Percentiles rank a stretch among this genome's conserved stretches.
phyloP scores from a whole-genome alignment of 2,797 vertebrate species.

The Semaprochilodus insignis region DNA sequence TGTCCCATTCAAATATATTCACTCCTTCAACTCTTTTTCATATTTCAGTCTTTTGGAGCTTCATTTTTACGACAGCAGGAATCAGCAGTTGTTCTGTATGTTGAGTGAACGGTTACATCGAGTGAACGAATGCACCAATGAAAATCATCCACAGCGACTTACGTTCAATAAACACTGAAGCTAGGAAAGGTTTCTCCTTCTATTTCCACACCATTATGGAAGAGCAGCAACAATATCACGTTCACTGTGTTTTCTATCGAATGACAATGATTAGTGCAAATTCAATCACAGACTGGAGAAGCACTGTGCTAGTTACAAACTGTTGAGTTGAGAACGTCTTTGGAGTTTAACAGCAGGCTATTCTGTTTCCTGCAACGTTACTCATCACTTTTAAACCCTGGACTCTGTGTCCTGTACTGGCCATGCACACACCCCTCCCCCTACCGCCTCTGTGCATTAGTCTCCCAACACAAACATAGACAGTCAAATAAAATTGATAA shows the following conservation, averaged over 20 bases:
- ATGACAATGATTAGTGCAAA: neutral
- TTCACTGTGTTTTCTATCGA: neutral
- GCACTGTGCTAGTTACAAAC: neutral
- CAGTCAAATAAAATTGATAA: slow-evolving; percentile 27
- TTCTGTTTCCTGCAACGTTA: slow-evolving; percentile 33
- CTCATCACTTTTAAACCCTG: slow-evolving; percentile 29
- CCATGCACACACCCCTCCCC: neutral
- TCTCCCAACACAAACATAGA: slow-evolving; percentile 15
- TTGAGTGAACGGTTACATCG: neutral
- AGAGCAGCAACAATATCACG: neutral
- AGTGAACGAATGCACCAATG: neutral
- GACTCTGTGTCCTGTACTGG: slow-evolving; percentile 26
- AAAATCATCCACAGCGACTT: neutral
- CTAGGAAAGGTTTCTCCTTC: neutral
- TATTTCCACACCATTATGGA: neutral
- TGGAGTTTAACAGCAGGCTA: neutral
- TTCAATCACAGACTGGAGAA: neutral
- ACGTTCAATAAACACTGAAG: too few relatives aligned
- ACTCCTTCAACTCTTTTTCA: neutral
- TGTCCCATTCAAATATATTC: neutral
- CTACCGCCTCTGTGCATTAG: too few relatives aligned
- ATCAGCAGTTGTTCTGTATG: neutral
- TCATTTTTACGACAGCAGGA: neutral
- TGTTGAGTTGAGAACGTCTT: too few relatives aligned
- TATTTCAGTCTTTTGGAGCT: neutral